These are phyloP conservation scores for Epinotia nisella DNA, from an alignment of 2,888 invertebrate genomes.

Conservation along the genomic window DNA sequence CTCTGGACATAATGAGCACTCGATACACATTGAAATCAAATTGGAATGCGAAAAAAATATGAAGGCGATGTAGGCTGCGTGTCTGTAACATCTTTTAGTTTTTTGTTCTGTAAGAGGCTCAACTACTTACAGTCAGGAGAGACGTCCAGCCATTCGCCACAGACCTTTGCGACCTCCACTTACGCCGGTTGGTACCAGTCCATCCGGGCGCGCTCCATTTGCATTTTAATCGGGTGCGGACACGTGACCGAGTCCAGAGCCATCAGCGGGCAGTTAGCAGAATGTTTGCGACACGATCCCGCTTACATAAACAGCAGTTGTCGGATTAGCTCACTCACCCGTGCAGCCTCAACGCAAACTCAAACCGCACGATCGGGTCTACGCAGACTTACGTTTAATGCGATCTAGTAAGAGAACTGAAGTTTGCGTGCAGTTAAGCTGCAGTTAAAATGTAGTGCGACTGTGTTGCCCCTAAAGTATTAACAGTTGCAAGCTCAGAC, in stretches of 20 bases:
- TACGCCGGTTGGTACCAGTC: not conserved
- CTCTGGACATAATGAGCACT: no score
- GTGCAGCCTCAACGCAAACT: not conserved
- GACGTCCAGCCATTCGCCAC: not conserved
- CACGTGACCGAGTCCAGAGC: not conserved
- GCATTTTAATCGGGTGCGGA: conserved; percentile 14
- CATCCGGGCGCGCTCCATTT: not conserved
- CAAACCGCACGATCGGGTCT: not conserved
- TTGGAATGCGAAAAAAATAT: not conserved
- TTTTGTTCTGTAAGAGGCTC: not conserved
- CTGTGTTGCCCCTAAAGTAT: not conserved
- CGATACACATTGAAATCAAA: no score
- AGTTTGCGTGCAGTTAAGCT: not conserved
- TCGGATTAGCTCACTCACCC: conserved; percentile 4
- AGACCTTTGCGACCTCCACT: not conserved
- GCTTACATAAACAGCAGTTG: conserved; percentile 6
- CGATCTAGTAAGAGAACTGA: not conserved
- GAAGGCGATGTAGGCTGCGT: not conserved
- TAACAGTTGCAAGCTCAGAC: not conserved
- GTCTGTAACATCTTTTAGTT: not conserved
- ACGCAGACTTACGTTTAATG: not conserved
- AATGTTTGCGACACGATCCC: not conserved
- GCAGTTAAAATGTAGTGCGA: not conserved
- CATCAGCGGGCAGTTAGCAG: conserved; percentile 14
- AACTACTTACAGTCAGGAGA: not conserved